Percentiles rank a stretch among this genome's conserved stretches.
phyloP scores from a whole-genome alignment of 1,140 invertebrate species.

The Lepidotrigona ventralis region DNA sequence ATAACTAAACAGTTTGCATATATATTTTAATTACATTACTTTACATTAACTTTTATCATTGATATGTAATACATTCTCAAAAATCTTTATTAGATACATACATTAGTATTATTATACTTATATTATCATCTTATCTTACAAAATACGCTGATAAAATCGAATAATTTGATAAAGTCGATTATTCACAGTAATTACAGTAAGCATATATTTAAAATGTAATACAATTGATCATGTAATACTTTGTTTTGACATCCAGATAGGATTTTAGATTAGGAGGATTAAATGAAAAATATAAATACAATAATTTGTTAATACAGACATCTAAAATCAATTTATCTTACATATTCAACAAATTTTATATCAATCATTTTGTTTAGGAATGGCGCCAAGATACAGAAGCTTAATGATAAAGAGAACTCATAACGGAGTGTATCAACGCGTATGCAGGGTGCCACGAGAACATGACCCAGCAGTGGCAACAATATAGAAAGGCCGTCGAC shows the following conservation, averaged over 20 bases:
- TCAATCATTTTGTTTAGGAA: neutral
- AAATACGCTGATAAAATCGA: neutral
- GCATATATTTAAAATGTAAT: neutral
- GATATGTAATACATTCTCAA: neutral
- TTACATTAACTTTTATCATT: neutral
- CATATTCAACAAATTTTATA: neutral
- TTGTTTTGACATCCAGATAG: neutral
- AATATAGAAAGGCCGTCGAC: slow-evolving; percentile 13
- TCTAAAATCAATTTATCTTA: neutral
- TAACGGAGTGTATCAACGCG: neutral
- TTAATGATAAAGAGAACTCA: neutral
- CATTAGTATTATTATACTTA: neutral
- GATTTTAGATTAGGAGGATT: neutral
- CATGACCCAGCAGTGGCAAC: slow-evolving; percentile 25
- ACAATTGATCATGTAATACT: neutral
- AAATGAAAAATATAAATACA: neutral
- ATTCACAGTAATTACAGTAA: neutral
- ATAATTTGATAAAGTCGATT: neutral
- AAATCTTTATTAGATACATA: neutral
- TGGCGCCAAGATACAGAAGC: too few relatives aligned
- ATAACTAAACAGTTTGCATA: neutral
- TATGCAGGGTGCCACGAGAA: neutral
- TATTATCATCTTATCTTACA: neutral
- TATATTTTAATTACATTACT: neutral
- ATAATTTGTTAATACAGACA: neutral